These are phyloP conservation scores for Oedothorax gibbosus DNA, from an alignment of 1,140 invertebrate genomes.

Conservation along the genomic window DNA sequence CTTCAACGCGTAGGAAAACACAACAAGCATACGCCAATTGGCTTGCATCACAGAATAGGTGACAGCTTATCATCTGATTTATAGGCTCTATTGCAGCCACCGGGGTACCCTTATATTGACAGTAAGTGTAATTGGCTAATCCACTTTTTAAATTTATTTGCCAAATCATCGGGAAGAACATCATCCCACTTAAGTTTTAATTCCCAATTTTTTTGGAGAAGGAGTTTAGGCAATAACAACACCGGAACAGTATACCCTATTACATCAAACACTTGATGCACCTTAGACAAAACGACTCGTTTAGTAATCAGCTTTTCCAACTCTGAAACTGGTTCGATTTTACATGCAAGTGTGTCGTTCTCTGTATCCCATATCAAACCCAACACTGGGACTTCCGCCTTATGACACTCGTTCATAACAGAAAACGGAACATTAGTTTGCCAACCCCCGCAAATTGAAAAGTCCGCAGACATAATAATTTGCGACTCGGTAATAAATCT, in stretches of 20 bases:
- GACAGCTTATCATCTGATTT: background rate
- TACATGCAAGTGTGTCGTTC: background rate
- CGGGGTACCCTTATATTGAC: background rate
- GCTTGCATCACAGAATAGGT: background rate
- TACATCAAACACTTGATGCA: background rate
- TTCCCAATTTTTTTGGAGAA: background rate
- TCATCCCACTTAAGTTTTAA: constrained; percentile 6
- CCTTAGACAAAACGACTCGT: background rate
- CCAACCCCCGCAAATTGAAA: constrained; percentile 33
- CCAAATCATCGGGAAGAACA: background rate
- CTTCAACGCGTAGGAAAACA: background rate
- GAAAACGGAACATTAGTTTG: background rate
- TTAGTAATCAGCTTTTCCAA: background rate
- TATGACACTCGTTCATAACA: background rate
- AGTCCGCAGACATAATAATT: constrained; percentile 7
- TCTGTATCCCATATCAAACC: background rate
- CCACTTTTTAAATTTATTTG: background rate
- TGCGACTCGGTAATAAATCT: constrained; percentile 20
- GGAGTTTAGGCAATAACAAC: background rate
- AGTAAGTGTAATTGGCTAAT: background rate
- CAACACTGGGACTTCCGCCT: background rate
- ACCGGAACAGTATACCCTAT: background rate
- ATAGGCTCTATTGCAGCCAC: background rate
- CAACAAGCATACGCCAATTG: background rate
- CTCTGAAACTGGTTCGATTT: background rate